A percentile compares a stretch with the other conserved stretches of the same genome.
Evolutionary conservation across 92 coral and sea anemone species (phyloP).

Genomic region (Scolanthus callimorphus): DNA sequence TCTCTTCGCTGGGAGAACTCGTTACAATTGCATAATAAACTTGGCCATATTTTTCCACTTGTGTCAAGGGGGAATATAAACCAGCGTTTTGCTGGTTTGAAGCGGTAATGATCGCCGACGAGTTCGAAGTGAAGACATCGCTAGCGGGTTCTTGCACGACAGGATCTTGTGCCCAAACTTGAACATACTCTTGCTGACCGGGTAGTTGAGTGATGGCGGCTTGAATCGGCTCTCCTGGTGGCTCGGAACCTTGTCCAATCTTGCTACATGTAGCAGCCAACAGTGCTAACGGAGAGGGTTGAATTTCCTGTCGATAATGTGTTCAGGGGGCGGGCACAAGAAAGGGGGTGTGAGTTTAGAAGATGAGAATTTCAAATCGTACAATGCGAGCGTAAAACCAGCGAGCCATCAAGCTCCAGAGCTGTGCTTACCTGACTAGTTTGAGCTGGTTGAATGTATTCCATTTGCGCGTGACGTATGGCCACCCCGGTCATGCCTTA

Average conservation of each 20-base stretch:
- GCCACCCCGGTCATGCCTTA: slow-evolving; percentile 80
- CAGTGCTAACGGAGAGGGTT: slow-evolving; percentile 99
- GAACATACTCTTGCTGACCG: slow-evolving; percentile 64
- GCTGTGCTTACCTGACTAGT: slow-evolving; percentile 64
- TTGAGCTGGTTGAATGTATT: slow-evolving; percentile 81
- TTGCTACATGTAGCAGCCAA: slow-evolving; percentile 99
- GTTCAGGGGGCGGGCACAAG: slow-evolving; percentile 99
- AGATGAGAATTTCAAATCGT: slow-evolving; percentile 81
- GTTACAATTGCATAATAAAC: slow-evolving; percentile 77
- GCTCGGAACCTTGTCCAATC: slow-evolving; percentile 93
- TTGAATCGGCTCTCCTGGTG: slow-evolving; percentile 47
- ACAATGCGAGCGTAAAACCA: slow-evolving; percentile 9
- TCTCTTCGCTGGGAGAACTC: slow-evolving; percentile 35
- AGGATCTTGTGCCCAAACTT: slow-evolving; percentile 78
- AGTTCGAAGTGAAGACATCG: slow-evolving; percentile 51
- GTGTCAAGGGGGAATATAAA: slow-evolving; percentile 74
- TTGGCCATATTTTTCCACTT: slow-evolving; percentile 73
- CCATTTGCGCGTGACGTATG: slow-evolving; percentile 66
- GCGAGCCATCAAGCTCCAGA: slow-evolving; percentile 10
- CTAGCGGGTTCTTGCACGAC: slow-evolving; percentile 48
- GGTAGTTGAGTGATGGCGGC: slow-evolving; percentile 69
- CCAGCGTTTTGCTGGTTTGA: slow-evolving; percentile 50
- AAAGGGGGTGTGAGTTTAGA: slow-evolving; percentile 98
- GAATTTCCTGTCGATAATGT: slow-evolving; percentile 99
- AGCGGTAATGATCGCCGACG: slow-evolving; percentile 50